Evolutionary conservation across 2,797 vertebrate genomes (phyloP), one percentile per base, ranked within the genome.

Genomic region (Semaprochilodus insignis): DNA sequence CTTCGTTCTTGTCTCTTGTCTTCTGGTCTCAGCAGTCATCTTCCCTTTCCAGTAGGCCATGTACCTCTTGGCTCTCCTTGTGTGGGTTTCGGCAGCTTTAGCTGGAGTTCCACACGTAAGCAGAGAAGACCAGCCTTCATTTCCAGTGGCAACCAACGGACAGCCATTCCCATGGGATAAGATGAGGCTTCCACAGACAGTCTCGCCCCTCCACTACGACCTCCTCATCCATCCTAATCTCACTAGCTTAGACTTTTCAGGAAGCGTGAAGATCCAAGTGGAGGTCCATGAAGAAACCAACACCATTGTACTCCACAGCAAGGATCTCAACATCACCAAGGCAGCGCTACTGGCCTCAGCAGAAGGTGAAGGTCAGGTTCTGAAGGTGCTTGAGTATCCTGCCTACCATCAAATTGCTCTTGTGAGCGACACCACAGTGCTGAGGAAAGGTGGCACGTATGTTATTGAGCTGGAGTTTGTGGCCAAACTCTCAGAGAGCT

Each of bases 141-240:
- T 1, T 31, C 31, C 31, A 31, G 31, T 3, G 31, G 31, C 31
- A 31, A 31, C 90, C 60, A 88, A 93, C 7, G 93, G 92, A 15
- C 81, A 93, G 65, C 87, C 40, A 0, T 97, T 97, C 84, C 97
- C 97, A 17, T 98, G 97, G 97, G 78, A 92, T 78, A 92, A 90
- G 70, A 94, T 96, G 88, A 92, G 97, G 71, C 97, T 99, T 40
- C 97, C 96, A 31, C 82, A 84, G 85, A 83, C 91, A 0, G 25
- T 97, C 11, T 34, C 81, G 6, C 97, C 96, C 0, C 11, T 95
- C 75, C 96, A 94, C 85, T 99, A 99, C 14, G 88, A 94, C 63
- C 95, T 99, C 44, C 90, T 90, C 85, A 87, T 99, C 85, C 97
- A 99, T 85, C 96, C 55, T 97, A 98, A 91, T 92, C 92, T 98